phyloP scores from a whole-genome alignment of 2,888 invertebrate genomes.

The Eutolmus rufibarbis region DNA sequence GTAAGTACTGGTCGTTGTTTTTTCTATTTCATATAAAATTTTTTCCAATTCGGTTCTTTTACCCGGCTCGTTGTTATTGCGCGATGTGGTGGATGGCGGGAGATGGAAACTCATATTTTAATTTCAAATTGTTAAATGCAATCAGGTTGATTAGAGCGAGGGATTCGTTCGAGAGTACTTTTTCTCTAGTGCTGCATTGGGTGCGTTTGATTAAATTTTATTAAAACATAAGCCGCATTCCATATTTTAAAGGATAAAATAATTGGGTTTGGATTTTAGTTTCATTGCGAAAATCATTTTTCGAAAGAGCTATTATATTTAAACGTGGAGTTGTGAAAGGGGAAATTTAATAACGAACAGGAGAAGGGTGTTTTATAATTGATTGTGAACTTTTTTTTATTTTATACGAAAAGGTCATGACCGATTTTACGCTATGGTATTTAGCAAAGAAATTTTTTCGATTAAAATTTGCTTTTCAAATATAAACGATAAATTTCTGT shows the following conservation, averaged over 20 bases:
- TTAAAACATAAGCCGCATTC: background rate
- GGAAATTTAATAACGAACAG: background rate
- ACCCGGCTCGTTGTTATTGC: background rate
- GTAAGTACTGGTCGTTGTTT: slow-evolving; percentile 63
- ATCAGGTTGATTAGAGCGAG: background rate
- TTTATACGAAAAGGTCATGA: background rate
- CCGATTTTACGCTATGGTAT: background rate
- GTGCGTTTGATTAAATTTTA: background rate
- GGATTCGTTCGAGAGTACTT: background rate
- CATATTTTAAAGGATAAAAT: background rate
- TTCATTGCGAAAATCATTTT: background rate
- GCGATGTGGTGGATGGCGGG: background rate
- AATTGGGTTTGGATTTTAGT: background rate
- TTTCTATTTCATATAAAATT: background rate
- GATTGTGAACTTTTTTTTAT: background rate
- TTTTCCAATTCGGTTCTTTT: background rate
- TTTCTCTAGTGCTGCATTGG: background rate
- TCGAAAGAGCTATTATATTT: background rate
- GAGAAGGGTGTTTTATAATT: background rate
- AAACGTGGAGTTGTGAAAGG: background rate
- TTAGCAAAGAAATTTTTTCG: background rate
- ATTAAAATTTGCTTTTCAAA: background rate
- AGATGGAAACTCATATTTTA: background rate
- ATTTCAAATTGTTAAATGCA: background rate
- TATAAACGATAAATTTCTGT: too few species aligned